These are phyloP conservation scores for Nesogale talazaci DNA, from an alignment of 2,113 vertebrate species.

Conservation along the genomic window DNA sequence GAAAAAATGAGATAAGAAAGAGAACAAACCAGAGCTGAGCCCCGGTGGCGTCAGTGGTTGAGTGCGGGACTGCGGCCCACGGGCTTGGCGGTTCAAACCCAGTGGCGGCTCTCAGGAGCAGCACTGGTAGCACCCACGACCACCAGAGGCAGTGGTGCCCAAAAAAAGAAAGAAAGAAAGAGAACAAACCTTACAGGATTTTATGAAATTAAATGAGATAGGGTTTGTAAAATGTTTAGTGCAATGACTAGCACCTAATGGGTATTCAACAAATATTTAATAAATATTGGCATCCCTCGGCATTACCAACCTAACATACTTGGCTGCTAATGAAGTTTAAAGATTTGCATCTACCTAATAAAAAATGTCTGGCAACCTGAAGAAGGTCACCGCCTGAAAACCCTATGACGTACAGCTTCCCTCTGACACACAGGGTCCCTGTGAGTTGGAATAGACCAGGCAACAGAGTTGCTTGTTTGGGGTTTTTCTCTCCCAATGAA, in stretches of 20 bases:
- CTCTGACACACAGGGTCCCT: background rate
- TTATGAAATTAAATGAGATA: conserved; percentile 52
- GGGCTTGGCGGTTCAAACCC: no score
- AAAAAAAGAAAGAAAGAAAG: no score
- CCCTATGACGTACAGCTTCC: background rate
- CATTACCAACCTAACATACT: background rate
- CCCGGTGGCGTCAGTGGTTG: no score
- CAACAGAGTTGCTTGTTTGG: background rate
- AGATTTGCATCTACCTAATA: background rate
- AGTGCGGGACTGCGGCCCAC: no score
- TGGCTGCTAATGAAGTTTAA: background rate
- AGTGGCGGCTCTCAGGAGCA: no score
- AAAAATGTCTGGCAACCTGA: background rate
- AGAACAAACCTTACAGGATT: background rate
- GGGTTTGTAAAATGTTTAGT: conserved; percentile 36
- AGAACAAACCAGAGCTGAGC: no score
- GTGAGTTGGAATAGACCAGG: background rate
- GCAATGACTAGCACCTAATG: conserved; percentile 37
- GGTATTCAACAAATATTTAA: conserved; percentile 26
- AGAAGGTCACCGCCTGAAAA: background rate
- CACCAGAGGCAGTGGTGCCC: no score
- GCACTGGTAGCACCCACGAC: no score
- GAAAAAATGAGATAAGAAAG: conserved; percentile 16
- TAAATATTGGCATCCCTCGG: background rate
- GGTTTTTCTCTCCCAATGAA: background rate